Percentiles rank a stretch among this genome's conserved stretches.
phyloP scores from a whole-genome alignment of 2,797 vertebrate species.

The Pempheris klunzingeri region DNA sequence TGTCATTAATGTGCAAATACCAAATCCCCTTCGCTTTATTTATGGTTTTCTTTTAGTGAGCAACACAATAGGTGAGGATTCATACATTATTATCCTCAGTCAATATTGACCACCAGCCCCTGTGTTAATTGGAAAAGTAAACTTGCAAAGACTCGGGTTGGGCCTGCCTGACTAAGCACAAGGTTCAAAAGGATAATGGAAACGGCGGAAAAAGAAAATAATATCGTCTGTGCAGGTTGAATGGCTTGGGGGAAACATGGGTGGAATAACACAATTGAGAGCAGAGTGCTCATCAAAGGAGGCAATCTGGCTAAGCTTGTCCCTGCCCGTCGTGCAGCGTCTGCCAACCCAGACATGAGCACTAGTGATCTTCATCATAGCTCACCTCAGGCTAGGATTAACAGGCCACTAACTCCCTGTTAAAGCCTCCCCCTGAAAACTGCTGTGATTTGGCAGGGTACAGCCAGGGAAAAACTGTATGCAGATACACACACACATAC shows the following conservation, averaged over 20 bases:
- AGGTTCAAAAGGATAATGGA: slow-evolving; percentile 77
- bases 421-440: slow-evolving; percentile 65
- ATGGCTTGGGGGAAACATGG: slow-evolving; percentile 72
- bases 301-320: slow-evolving; percentile 79
- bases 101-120: slow-evolving; percentile 82
- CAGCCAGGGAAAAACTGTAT: slow-evolving; percentile 28
- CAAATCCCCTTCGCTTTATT: slow-evolving; percentile 74
- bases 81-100: slow-evolving; percentile 81
- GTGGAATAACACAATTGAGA: slow-evolving; percentile 77
- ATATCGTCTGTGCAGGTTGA: slow-evolving; percentile 74
- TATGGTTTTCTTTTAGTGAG: slow-evolving; percentile 70
- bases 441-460: slow-evolving; percentile 47
- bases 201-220: slow-evolving; percentile 69
- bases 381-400: slow-evolving; percentile 81
- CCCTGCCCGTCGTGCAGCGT: slow-evolving; percentile 60
- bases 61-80: slow-evolving; percentile 78
- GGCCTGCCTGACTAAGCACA: slow-evolving; percentile 70
- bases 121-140: slow-evolving; percentile 84
- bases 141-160: slow-evolving; percentile 69
- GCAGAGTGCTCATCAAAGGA: slow-evolving; percentile 81
- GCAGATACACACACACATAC: slow-evolving; percentile 24
- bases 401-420: slow-evolving; percentile 73
- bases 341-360: slow-evolving; percentile 76
- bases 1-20: slow-evolving; percentile 84
- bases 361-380: slow-evolving; percentile 80